Evolutionary conservation across 2,113 vertebrate species (phyloP).

Genomic region (Trichechus manatus): DNA sequence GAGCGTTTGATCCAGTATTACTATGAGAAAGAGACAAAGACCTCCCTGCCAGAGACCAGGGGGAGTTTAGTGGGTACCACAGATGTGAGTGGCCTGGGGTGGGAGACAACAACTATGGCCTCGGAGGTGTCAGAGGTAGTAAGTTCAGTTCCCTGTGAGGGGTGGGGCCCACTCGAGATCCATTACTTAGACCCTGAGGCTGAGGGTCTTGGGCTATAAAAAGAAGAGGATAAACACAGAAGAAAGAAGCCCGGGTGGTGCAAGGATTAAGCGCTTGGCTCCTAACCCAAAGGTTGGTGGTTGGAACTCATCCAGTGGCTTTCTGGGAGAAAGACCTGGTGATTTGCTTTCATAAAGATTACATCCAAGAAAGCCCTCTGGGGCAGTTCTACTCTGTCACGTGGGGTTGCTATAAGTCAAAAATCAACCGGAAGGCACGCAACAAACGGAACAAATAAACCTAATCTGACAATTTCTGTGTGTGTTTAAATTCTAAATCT

Average conservation of each 20-base stretch:
- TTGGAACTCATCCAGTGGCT: neutral
- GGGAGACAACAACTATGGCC: neutral
- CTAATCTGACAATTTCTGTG: neutral
- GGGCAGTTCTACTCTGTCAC: neutral
- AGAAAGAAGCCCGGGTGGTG: neutral
- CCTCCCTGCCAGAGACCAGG: neutral
- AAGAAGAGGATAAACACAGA: neutral
- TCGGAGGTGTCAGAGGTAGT: neutral
- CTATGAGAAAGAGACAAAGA: conserved; percentile 77
- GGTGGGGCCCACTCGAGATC: neutral
- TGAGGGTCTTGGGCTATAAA: neutral
- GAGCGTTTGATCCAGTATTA: conserved; percentile 85
- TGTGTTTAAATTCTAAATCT: neutral
- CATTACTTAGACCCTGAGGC: neutral
- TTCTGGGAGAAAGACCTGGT: too few relatives aligned
- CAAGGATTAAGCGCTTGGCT: neutral
- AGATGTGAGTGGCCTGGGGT: neutral
- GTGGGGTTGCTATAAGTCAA: neutral
- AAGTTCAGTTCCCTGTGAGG: neutral
- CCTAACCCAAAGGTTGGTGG: neutral
- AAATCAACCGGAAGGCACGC: neutral
- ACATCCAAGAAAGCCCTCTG: neutral
- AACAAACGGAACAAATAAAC: conserved; percentile 31
- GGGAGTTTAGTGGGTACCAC: neutral
- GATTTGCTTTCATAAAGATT: neutral